Base-by-base conservation (phyloP, 2,113 vertebrate genomes). In the Parus major region DNA sequence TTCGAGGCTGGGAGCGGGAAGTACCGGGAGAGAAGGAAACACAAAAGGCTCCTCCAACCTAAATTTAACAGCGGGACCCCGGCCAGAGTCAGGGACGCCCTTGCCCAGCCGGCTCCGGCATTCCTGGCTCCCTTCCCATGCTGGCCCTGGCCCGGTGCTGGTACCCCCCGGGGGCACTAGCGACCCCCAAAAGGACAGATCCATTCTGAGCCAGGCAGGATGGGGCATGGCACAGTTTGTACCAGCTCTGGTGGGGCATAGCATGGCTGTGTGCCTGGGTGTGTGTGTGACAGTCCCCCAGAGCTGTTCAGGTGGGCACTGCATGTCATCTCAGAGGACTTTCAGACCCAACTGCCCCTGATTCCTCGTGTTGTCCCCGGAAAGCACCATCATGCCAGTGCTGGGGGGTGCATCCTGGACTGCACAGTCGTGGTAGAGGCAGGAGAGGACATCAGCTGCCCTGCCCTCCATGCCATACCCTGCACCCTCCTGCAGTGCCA, bases 11-110 rank as follows among this genome's bases (percentile, higher is more conserved):
- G 35, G 75, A 87, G 70, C 77, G 41, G 95, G 87, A 41, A 69
- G 65, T 59, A 82, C 82, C 33, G n/a, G 70, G 52, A 33, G 33
- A 80, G 53, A 52, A 91, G 78, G 70, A 78, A 93, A 83, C 93
- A 92, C 90, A 94, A 94, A 96, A 96, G 93, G 53, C 90, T 52
- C 20, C 35, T 89, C 65, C 52, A 94, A 46, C 78, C 82, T 96
- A 82, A 95, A 94, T 87, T 95, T 94, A 95, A 87, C 46, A 92
- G 86, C 4, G 56, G 82, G 88, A 96, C 86, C 90, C 46, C 2
- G 11, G 87, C 92, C 95, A 94, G 93, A 27, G 0, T 73, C 35
- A 60, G 80, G 78, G 76, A 82, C 9, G 63, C n/a, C 53, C 75
- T 92, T 41, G 79, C 53, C 71, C 59, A 36, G 72, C 64, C 20